These are phyloP conservation scores for Oreochromis tanganicae DNA, from an alignment of 2,113 vertebrate genomes.

Conservation along the genomic window DNA sequence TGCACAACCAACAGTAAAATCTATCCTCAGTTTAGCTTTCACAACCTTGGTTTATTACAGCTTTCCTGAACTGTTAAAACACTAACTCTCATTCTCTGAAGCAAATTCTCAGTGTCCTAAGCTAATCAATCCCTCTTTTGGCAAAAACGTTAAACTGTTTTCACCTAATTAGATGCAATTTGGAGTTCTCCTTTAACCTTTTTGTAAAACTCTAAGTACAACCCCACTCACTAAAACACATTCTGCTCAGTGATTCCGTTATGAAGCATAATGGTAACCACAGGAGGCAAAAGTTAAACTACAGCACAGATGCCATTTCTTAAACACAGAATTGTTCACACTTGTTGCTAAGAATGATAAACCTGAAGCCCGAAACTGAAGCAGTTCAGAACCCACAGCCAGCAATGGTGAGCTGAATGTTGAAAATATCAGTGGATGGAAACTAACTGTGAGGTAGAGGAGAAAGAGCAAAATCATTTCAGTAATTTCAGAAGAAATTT, in stretches of 20 bases:
- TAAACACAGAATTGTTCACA: neutral
- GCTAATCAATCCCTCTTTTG: neutral
- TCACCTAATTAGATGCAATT: neutral
- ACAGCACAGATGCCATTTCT: neutral
- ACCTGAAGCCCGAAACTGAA: neutral
- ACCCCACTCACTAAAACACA: neutral
- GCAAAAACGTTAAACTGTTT: neutral
- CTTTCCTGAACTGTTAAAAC: neutral
- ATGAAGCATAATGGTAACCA: neutral
- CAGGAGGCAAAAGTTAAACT: neutral
- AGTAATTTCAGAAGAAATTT: neutral
- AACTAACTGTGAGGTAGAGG: neutral
- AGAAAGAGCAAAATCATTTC: neutral
- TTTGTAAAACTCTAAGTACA: neutral
- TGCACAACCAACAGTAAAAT: neutral
- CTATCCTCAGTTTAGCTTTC: neutral
- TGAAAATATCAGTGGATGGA: neutral
- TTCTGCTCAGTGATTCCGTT: neutral
- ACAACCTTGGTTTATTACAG: neutral
- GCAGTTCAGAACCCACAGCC: neutral
- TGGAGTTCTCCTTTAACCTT: neutral
- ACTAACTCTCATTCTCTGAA: neutral
- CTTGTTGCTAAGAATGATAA: neutral
- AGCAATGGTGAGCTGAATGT: neutral
- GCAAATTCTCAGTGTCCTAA: neutral